These are phyloP conservation scores for Hedychridium roseum DNA, from an alignment of 2,888 invertebrate species.

Conservation along the genomic window DNA sequence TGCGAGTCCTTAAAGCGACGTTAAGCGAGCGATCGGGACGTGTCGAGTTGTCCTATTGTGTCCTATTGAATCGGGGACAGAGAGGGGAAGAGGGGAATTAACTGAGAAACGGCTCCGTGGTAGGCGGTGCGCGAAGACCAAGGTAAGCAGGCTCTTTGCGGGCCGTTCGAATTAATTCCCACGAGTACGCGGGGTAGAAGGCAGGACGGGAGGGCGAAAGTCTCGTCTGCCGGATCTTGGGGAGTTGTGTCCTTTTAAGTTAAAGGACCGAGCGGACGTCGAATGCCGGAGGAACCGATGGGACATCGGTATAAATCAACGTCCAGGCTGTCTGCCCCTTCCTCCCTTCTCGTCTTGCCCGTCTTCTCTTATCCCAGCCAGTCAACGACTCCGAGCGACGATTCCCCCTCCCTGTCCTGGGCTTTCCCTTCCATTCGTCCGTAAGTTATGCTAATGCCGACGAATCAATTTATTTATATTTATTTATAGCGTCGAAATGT, in stretches of 20 bases:
- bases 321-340: too few relatives aligned
- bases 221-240: conserved; percentile 23
- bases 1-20: background rate
- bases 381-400: conserved; percentile 6
- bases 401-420: conserved; percentile 13
- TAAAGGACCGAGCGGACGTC: conserved; percentile 31
- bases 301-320: conserved; percentile 49
- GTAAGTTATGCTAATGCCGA: conserved; percentile 54
- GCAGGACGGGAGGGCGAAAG: conserved; percentile 14
- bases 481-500: conserved; percentile 57
- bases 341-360: too few relatives aligned
- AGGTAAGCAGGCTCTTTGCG: conserved; percentile 4
- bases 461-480: conserved; percentile 58
- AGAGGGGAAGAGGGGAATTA: too few relatives aligned
- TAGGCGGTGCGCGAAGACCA: background rate
- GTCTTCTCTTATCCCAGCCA: conserved; percentile 6
- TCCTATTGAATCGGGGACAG: too few relatives aligned
- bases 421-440: conserved; percentile 18
- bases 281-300: conserved; percentile 36
- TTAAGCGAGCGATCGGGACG: background rate
- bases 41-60: background rate
- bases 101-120: background rate
- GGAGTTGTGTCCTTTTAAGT: conserved; percentile 42
- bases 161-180: conserved; percentile 33
- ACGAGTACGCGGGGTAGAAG: conserved; percentile 23